phyloP scores from a whole-genome alignment of 2,888 invertebrate genomes.

The Xestoiulus laeticollis region DNA sequence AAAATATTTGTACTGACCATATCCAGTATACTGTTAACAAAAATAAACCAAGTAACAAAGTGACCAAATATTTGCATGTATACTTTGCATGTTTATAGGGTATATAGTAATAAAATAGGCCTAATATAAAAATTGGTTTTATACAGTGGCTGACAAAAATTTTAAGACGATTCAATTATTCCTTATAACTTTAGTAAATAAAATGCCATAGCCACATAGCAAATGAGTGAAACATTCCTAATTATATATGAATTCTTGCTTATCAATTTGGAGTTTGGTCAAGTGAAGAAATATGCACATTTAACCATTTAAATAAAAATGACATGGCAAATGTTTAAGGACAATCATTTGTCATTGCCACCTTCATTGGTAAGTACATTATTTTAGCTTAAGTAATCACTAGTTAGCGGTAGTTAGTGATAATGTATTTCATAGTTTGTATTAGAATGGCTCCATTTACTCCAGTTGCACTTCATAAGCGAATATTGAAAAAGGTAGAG shows the following conservation, averaged over 20 bases:
- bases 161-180: too few species aligned
- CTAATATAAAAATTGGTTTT: too few species aligned
- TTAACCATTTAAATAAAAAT: background rate
- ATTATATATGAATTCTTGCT: background rate
- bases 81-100: too few species aligned
- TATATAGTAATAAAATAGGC: too few species aligned
- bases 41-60: too few species aligned
- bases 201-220: background rate
- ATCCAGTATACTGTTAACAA: too few species aligned
- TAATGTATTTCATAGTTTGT: background rate
- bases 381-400: background rate
- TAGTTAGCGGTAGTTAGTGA: background rate
- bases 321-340: background rate
- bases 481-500: slow-evolving; percentile 10
- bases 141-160: too few species aligned
- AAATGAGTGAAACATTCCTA: background rate
- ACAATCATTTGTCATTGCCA: background rate
- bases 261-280: background rate
- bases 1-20: too few species aligned
- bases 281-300: background rate
- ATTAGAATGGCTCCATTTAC: background rate
- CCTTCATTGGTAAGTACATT: background rate
- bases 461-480: background rate
- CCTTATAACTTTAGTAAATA: too few species aligned
- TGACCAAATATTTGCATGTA: too few species aligned